These are phyloP conservation scores for Malaclemys terrapin DNA, from an alignment of 2,113 vertebrate genomes.

Conservation along the genomic window DNA sequence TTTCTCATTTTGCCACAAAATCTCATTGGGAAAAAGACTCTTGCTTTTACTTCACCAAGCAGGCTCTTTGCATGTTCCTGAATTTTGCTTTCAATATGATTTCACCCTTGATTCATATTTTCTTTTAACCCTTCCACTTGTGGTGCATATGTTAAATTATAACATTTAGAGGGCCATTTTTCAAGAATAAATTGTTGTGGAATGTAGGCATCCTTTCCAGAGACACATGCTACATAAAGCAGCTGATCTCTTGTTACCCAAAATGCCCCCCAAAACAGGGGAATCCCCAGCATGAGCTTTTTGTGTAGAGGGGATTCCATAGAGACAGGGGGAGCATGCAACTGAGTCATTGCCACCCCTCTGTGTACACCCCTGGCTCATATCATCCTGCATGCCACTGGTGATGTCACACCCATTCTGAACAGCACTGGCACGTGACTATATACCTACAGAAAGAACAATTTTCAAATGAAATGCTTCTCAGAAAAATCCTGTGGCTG, in stretches of 20 bases:
- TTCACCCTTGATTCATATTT: background rate
- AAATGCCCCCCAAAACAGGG: accelerated
- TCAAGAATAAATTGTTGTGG: background rate
- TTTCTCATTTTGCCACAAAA: background rate
- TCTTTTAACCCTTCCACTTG: background rate
- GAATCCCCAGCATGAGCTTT: background rate
- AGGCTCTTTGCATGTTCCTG: background rate
- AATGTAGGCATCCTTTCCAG: background rate
- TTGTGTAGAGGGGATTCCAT: accelerated
- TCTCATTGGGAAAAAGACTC: background rate
- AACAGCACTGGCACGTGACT: background rate
- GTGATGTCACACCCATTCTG: background rate
- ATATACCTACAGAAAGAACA: background rate
- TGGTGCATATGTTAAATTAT: background rate
- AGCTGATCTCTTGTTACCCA: background rate
- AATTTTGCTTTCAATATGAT: background rate
- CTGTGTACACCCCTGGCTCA: background rate
- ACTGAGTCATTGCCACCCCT: background rate
- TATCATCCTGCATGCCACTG: background rate
- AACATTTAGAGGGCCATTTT: background rate
- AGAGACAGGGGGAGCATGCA: background rate
- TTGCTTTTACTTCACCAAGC: background rate
- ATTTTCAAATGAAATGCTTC: background rate
- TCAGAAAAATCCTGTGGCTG: background rate
- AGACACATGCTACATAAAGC: background rate